Base-by-base conservation (phyloP, 2,888 invertebrate species). In the Galeopsomyia nigrocyanea region DNA sequence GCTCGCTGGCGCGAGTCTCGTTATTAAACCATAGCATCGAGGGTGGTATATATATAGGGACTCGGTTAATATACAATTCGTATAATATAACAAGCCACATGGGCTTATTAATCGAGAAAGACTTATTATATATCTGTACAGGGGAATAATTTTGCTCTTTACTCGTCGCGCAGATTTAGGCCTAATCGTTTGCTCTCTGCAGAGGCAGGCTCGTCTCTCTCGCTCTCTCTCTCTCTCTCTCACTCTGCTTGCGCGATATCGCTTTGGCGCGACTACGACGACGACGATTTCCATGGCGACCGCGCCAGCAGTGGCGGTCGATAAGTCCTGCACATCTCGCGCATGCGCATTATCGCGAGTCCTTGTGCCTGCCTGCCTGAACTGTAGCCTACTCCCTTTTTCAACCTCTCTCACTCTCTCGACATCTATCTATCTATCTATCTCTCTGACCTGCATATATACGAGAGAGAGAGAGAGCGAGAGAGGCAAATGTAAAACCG, bases 261-360 rank as follows among this genome's bases (percentile, higher is more conserved):
- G 53, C 68, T 63, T 39, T 57, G 9, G 17, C 47, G 13, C 60
- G n/a, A 21, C 57, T 31, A 55, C 53, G 39, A 39, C 39, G 39
- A 71, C 72, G 67, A 67, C 75, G 75, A 75, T 75, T 75, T 75
- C 75, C 75, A 75, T 75, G 73, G 66, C 71, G 75, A 75, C 75
- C 73, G 67, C 62, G 69, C 60, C 62, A 65, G 17, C 31, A 61
- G 39, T 13, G 39, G 39, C 21, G 73, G 73, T 73, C 73, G 73
- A 73, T 73, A 73, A 70, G 73, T 73, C 73, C 73, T 73, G 73
- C 73, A 26, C 26, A 3, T 5, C 73, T 66, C 39, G 39, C 39
- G 39, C 39, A 39, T 39, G 39, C 39, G 39, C 10, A 39, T 39
- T 39, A 39, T 3, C 39, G 1, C 39, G 10, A 39, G 39, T 39